A percentile compares a stretch with the other conserved stretches of the same genome.
These are phyloP conservation scores for Heliconius sara DNA, from an alignment of 2,888 invertebrate species.

Conservation along the genomic window DNA sequence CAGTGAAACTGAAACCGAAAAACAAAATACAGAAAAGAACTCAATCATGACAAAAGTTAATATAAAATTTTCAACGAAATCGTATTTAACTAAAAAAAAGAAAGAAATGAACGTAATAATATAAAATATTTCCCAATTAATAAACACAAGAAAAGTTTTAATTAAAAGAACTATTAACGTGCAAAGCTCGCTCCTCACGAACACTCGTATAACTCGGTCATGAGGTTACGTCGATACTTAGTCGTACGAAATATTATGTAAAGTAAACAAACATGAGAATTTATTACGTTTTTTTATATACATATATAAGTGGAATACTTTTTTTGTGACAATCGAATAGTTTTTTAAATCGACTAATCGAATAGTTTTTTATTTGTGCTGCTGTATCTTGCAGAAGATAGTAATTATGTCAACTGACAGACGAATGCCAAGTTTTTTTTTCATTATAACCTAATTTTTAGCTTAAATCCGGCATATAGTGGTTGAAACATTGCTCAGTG, in stretches of 20 bases:
- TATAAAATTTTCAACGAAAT: neutral
- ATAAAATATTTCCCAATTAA: conserved; percentile 23
- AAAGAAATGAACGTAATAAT: neutral
- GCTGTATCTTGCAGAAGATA: too few species aligned
- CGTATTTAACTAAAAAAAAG: neutral
- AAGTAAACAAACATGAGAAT: neutral
- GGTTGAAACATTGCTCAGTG: too few species aligned
- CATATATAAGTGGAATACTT: neutral
- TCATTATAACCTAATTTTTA: too few species aligned
- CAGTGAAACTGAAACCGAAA: too few species aligned
- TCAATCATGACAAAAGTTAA: neutral
- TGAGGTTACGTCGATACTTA: conserved; percentile 9
- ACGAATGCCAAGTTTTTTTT: too few species aligned
- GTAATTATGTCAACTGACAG: too few species aligned
- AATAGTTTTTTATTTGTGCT: too few species aligned
- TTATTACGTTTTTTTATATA: too few species aligned
- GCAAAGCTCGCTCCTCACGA: conserved; percentile 24
- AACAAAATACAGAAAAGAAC: too few species aligned
- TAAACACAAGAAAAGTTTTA: conserved; percentile 5
- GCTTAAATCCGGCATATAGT: too few species aligned
- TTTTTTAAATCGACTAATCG: too few species aligned
- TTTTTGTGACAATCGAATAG: neutral
- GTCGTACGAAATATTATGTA: neutral
- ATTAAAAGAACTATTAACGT: conserved; percentile 20
- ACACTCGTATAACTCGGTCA: conserved; percentile 13